Conservation (phyloP, 1,140 invertebrate genomes). For the Chrysomallon squamiferum region DNA sequence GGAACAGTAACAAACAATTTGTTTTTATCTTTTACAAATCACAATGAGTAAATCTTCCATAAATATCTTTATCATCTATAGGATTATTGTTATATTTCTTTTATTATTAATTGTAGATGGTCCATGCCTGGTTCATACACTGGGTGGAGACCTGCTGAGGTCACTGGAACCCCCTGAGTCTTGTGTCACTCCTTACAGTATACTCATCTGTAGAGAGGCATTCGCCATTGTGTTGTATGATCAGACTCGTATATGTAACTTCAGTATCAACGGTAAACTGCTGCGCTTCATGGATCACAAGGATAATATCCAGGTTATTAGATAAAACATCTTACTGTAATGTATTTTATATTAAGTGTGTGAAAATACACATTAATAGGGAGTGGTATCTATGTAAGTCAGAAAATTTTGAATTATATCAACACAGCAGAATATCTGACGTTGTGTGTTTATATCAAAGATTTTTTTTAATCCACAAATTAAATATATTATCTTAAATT, state of each 20-base stretch:
- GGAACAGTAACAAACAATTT: too few relatives aligned
- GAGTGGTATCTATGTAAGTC: not conserved
- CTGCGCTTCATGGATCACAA: constrained; percentile 72
- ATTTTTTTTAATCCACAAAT: too few relatives aligned
- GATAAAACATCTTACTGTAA: not conserved
- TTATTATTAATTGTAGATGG: constrained; percentile 73
- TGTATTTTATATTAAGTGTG: not conserved
- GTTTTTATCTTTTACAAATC: too few relatives aligned
- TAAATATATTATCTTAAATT: too few relatives aligned
- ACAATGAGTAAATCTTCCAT: too few relatives aligned
- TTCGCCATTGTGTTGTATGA: constrained; percentile 94
- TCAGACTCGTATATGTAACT: constrained; percentile 86
- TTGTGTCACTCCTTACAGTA: constrained; percentile 83
- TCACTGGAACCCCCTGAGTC: constrained; percentile 80
- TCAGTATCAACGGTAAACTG: constrained; percentile 61
- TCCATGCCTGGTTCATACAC: constrained; percentile 96
- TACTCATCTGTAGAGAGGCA: constrained; percentile 94
- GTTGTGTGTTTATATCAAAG: too few relatives aligned
- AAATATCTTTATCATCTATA: too few relatives aligned
- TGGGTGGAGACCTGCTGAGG: constrained; percentile 95
- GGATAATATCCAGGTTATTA: constrained; percentile 88
- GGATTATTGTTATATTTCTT: too few relatives aligned
- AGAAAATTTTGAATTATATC: not conserved
- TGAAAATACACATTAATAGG: not conserved
- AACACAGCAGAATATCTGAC: too few relatives aligned